Evolutionary conservation across 2,113 vertebrate genomes (phyloP), one percentile per base, ranked within the genome.

Genomic region (Aythya baeri): DNA sequence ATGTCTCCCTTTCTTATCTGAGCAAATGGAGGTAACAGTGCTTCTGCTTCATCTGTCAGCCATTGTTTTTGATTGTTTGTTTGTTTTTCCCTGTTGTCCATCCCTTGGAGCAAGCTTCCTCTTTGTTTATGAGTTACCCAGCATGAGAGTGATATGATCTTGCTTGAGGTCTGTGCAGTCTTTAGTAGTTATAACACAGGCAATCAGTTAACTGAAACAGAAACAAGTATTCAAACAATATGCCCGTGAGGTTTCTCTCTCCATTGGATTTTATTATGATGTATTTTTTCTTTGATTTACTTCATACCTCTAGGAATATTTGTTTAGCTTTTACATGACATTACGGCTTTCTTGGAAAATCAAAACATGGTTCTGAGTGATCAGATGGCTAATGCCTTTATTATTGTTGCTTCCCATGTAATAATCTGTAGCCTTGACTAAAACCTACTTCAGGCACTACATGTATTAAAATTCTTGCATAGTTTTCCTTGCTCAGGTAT

Each of bases 291-390:
- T 90, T 95, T 86, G 70, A 81, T 50, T 93, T 77, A 67, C 66
- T 95, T 88, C 78, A 29, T 85, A 96, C 82, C 63, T 94, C 91
- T 86, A 68, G 66, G 86, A 95, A 83, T 71, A 57, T 88, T 94
- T 87, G 44, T 93, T 95, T 93, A 59, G 50, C 63, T 94, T 93
- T 73, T 95, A 89, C 91, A 65, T 83, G 84, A 85, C 17, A 22
- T 74, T 63, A 63, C 9, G 41, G 55, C 83, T 89, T 93, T 82
- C 67, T 82, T 89, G 77, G 83, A 92, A 94, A 94, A 91, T 34
- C 83, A 62, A 77, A 67, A 36, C 23, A 22, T 3, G 58, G 21
- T 49, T 94, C 61, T 62, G 73, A 86, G 63, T 88, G 50, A 73
- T 73, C 62, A 38, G 81, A 50, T 65, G 74, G 71, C 50, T 80